phyloP scores from a whole-genome alignment of 2,797 vertebrate genomes.

The Sebastolobus alascanus region DNA sequence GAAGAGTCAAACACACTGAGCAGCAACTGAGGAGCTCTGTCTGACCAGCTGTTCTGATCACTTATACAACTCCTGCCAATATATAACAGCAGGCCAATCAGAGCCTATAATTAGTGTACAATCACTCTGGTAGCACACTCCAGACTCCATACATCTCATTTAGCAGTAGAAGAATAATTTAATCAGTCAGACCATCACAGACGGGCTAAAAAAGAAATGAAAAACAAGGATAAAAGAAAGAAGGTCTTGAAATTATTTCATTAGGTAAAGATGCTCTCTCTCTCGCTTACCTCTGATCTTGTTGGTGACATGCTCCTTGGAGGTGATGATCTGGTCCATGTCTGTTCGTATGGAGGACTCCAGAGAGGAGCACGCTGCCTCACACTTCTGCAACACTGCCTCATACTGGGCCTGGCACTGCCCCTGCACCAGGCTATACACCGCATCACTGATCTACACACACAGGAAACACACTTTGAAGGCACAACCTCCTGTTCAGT shows the following conservation, averaged over 20 bases:
- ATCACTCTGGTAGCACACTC: neutral
- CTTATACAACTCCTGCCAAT: neutral
- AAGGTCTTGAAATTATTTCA: neutral
- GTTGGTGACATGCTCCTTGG: conserved; percentile 94
- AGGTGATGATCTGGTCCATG: conserved; percentile 98
- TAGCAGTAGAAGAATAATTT: neutral
- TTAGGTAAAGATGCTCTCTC: rapidly evolving
- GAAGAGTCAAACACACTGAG: neutral
- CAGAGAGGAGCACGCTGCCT: conserved; percentile 84
- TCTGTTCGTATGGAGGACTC: conserved; percentile 92
- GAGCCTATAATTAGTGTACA: neutral
- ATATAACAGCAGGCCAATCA: neutral
- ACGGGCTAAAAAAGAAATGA: neutral
- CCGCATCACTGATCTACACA: conserved; percentile 90
- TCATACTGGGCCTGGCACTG: conserved; percentile 87
- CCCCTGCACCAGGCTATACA: conserved; percentile 90
- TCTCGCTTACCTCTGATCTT: conserved; percentile 86
- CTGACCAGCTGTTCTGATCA: neutral
- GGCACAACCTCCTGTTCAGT: neutral
- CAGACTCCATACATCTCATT: neutral
- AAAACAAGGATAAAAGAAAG: neutral
- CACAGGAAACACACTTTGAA: conserved; percentile 12
- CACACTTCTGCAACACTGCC: conserved; percentile 80
- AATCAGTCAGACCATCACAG: neutral
- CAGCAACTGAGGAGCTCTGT: too few species aligned